Conservation (phyloP, 2,888 invertebrate genomes). For the Tinea trinotella region DNA sequence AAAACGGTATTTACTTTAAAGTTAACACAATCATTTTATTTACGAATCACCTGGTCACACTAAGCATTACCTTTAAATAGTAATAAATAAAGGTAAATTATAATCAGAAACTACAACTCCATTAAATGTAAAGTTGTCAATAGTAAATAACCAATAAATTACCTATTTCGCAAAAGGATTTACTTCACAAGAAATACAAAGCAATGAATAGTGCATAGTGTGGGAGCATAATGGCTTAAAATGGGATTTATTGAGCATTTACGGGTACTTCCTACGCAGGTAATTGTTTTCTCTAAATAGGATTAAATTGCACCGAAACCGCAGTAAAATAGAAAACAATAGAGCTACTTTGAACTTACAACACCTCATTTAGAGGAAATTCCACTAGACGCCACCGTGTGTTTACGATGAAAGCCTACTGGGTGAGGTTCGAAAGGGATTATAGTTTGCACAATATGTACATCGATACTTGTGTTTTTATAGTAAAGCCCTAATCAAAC, state of each 20-base stretch:
- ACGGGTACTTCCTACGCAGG: constrained; percentile 16
- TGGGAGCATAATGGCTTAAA: constrained; percentile 16
- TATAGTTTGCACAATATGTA: too few relatives aligned
- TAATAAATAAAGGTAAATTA: background rate
- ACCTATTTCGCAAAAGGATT: constrained; percentile 8
- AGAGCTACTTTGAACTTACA: background rate
- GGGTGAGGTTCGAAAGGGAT: too few relatives aligned
- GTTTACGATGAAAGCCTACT: too few relatives aligned
- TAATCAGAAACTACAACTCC: too few relatives aligned
- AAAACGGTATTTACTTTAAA: too few relatives aligned
- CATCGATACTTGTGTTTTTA: too few relatives aligned
- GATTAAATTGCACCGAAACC: constrained; percentile 15
- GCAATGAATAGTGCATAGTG: constrained; percentile 1
- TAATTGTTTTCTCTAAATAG: constrained; percentile 17
- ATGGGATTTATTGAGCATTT: constrained; percentile 14
- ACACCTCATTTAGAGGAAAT: background rate
- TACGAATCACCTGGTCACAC: too few relatives aligned
- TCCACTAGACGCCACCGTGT: too few relatives aligned
- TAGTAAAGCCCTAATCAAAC: too few relatives aligned
- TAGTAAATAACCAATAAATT: background rate
- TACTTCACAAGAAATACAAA: background rate
- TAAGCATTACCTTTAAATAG: too few relatives aligned
- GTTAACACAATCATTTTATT: too few relatives aligned
- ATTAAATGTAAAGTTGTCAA: background rate
- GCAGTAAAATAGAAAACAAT: constrained; percentile 9